A percentile compares a stretch with the other conserved stretches of the same genome.
These are phyloP conservation scores for Platerodrilus igneus DNA, from an alignment of 2,888 invertebrate species.

Conservation along the genomic window DNA sequence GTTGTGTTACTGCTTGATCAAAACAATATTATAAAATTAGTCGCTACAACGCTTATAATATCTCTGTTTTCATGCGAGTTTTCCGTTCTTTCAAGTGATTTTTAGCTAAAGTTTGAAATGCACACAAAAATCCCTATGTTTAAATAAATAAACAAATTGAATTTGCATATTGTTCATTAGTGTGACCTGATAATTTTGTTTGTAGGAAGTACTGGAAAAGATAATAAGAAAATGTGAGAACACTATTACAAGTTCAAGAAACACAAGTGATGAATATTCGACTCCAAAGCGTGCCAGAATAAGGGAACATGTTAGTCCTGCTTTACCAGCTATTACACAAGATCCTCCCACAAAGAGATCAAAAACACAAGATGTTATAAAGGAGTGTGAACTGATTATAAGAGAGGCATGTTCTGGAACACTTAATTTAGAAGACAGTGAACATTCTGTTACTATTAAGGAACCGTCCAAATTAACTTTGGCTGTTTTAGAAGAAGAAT, in stretches of 20 bases:
- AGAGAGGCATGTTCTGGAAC: slow-evolving; percentile 17
- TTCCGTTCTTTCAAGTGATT: too few species aligned
- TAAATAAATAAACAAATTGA: too few species aligned
- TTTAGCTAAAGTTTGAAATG: too few species aligned
- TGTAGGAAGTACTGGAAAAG: slow-evolving; percentile 22
- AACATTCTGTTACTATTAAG: neutral
- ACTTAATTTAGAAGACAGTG: slow-evolving; percentile 11
- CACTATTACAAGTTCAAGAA: too few species aligned
- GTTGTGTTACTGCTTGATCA: too few species aligned
- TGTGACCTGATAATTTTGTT: neutral
- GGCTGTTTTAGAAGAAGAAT: slow-evolving; percentile 9
- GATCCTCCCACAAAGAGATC: slow-evolving; percentile 16
- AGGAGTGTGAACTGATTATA: slow-evolving; percentile 22
- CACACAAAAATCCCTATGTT: too few species aligned
- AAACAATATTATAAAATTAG: too few species aligned
- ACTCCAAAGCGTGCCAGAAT: too few species aligned
- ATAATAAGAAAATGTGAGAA: slow-evolving; percentile 15
- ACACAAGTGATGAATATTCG: too few species aligned
- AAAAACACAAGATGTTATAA: slow-evolving; percentile 22
- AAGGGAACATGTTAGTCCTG: slow-evolving; percentile 3
- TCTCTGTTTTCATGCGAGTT: too few species aligned
- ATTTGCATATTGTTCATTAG: too few species aligned
- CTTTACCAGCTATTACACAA: neutral
- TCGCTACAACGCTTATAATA: too few species aligned
- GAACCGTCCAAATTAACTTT: slow-evolving; percentile 5